Evolutionary conservation across 1,140 invertebrate genomes (phyloP), one percentile per base, ranked within the genome.

Genomic region (Carcinoscorpius rotundicauda): DNA sequence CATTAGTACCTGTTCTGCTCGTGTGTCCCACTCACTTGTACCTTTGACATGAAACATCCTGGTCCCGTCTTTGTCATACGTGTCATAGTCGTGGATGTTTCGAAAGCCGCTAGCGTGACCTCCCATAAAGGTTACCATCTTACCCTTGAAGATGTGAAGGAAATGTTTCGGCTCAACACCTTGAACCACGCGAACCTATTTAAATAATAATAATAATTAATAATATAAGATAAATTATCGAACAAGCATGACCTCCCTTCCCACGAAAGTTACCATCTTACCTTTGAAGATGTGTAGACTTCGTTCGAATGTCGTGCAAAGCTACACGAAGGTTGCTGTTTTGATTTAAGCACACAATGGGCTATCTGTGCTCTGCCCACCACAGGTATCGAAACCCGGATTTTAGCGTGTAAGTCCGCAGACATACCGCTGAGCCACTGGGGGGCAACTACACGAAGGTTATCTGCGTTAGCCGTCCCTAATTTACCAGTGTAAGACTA

Each of bases 131-230:
- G 84, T 79, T 3, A 85, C 75, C 67, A 86, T 73, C 64, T 81
- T 80, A 72, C 88, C 88, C 77, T 87, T 84, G 76, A 91, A 91
- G 64, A 91, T 85, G 64, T 81, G 83, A 4, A 87, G 77, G 78
- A 91, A 91, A 72, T 89, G 85, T 6, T 84, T 81, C 3, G 86
- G 84, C 72, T 91, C 88, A 70, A 84, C 79, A 4, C 83, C 85
- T 71, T 90, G 87, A 6, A 82, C 81, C 9, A 89, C 83, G 66
- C 86, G 81, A 5, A 89, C 66, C 75, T 76, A 63, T 65, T 68
- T 49, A 52, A 62, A 65, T 4, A 49, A 5, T 52, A 11, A 59
- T 52, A 59, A 55, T 29, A 11, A 59, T 58, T 11, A 55, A 66
- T 10, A 52, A 5, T 57, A 61, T 63, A 67, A 49, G n/a, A 60